Base-by-base conservation (phyloP, 2,797 vertebrate species). In the Passerculus sandwichensis region DNA sequence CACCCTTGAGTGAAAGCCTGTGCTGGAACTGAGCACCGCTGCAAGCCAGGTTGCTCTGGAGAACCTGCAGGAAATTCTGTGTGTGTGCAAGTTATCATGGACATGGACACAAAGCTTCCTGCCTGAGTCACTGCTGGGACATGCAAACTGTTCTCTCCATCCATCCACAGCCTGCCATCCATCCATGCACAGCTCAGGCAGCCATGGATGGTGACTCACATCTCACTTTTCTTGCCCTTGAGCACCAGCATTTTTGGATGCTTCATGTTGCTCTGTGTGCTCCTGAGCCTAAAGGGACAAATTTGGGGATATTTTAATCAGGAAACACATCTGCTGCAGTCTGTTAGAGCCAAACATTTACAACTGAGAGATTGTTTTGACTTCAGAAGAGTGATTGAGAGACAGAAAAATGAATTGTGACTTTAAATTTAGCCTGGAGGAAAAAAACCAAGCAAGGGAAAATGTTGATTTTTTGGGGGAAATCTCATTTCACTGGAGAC, bases 391-490 rank as follows among this genome's bases (percentile, higher is more conserved):
- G 16, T 32, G 59, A 76, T 4, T 89, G 76, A 86, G 71, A 92
- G 61, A 81, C n/a, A 67, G 57, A 61, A 29, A 88, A 91, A 81
- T 85, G 8, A 96, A 93, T 57, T 57, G 27, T 6, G 14, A 74
- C 51, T 85, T 90, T 88, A 91, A 94, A 96, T 93, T 56, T 64
- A 81, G 74, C 45, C 44, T 50, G 36, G 71, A 88, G 30, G 2
- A 23, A 72, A 59, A 38, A 38, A 44, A 77, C 23, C 15, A 80
- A 75, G 30, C 13, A 53, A 48, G 15, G n/a, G 10, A 74, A 36
- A 86, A 83, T 36, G 23, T 45, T 83, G 53, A 27, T 71, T n/a
- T 48, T 14, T 2, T 1, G 7, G 4, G 2, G 10, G 3, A 59
- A 79, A 72, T 73, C 29, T 88, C 36, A 48, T 88, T 81, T 86